phyloP scores from a whole-genome alignment of 2,113 vertebrate species.

The Apteryx owenii region DNA sequence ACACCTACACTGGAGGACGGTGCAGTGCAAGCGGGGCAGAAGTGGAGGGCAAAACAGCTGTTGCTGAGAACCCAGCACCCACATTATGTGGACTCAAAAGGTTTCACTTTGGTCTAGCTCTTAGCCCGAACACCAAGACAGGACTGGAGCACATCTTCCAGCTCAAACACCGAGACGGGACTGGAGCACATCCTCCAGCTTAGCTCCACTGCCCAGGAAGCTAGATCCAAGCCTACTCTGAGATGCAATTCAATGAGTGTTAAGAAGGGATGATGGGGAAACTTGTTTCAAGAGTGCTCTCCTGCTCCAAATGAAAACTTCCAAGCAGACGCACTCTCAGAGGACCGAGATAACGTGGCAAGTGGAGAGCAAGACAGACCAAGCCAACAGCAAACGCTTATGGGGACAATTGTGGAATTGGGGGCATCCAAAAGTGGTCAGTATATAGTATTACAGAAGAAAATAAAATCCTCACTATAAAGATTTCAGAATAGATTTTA shows the following conservation, averaged over 20 bases:
- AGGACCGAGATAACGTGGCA: neutral
- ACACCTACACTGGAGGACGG: fast-evolving
- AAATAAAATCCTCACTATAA: neutral
- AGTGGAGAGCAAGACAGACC: fast-evolving
- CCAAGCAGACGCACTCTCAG: fast-evolving
- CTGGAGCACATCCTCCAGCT: neutral
- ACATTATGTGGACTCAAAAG: fast-evolving
- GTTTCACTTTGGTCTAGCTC: neutral
- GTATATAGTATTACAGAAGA: neutral
- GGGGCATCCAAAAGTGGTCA: neutral
- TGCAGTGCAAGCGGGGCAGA: neutral
- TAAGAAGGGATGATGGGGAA: neutral
- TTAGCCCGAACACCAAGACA: fast-evolving
- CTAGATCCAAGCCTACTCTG: neutral
- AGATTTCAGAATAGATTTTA: neutral
- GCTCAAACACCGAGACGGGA: fast-evolving
- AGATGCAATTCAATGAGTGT: neutral
- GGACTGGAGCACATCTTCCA: neutral
- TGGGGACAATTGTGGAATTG: neutral
- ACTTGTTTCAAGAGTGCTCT: neutral
- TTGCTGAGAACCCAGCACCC: neutral
- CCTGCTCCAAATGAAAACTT: neutral
- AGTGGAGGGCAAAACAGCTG: fast-evolving
- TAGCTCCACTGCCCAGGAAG: neutral
- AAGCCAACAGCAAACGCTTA: fast-evolving